These are phyloP conservation scores for Remorina albescens DNA, from an alignment of 2,797 vertebrate genomes.

Conservation along the genomic window DNA sequence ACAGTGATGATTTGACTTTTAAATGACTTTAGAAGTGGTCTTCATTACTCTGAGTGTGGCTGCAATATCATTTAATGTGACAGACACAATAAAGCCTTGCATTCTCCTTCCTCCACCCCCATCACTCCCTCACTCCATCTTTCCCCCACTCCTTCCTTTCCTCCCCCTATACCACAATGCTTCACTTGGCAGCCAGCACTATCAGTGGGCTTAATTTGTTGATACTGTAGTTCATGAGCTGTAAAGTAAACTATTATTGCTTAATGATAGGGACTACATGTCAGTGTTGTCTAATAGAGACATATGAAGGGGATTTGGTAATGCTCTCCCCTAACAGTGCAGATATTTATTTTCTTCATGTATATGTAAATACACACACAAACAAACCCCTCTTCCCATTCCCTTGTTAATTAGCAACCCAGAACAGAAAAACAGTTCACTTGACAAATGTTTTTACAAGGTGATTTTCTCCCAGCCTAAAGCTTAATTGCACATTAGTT, in stretches of 20 bases:
- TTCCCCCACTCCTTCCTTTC: neutral
- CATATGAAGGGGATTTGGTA: conserved; percentile 82
- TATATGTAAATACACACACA: conserved; percentile 85
- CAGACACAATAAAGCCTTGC: conserved; percentile 82
- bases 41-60: conserved; percentile 78
- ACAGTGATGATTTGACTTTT: conserved; percentile 83
- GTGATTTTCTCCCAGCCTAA: conserved; percentile 86
- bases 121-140: neutral
- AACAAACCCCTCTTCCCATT: conserved; percentile 76
- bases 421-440: conserved; percentile 83
- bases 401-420: conserved; percentile 85
- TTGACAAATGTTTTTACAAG: conserved; percentile 89
- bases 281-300: conserved; percentile 87
- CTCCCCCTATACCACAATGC: conserved; percentile 43
- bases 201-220: conserved; percentile 86
- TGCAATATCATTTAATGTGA: conserved; percentile 79
- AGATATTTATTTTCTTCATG: conserved; percentile 85
- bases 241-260: conserved; percentile 89
- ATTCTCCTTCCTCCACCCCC: conserved; percentile 23
- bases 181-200: conserved; percentile 69
- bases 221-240: conserved; percentile 87
- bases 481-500: conserved; percentile 89
- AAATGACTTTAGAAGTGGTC: conserved; percentile 83
- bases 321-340: conserved; percentile 77
- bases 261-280: conserved; percentile 86